Evolutionary conservation across 2,888 invertebrate genomes (phyloP), one percentile per base, ranked within the genome.

Genomic region (Ichneumon xanthorius): DNA sequence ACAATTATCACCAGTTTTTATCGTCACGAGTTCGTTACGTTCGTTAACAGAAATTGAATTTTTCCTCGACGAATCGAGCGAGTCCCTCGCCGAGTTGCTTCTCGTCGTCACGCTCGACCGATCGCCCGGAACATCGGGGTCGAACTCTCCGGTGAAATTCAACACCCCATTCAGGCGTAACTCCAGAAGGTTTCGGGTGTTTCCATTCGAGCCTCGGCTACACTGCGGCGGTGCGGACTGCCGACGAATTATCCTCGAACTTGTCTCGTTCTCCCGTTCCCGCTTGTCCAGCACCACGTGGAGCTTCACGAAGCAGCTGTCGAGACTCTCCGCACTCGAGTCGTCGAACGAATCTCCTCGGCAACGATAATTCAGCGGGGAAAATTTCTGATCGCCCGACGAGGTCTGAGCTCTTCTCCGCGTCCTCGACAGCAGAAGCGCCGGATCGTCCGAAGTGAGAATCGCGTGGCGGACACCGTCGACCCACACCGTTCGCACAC

Each of bases 391-490:
- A 40, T 89, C 89, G 6, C 85, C 71, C 1, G 84, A 55, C 0
- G 91, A 89, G 3, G 89, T 88, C 73, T 90, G 88, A 2, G 92
- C 87, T 61, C 91, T 87, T 80, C 86, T 87, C 45, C 86, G 88
- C 48, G 81, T 78, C 77, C 88, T 89, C 0, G 88, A 68, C 82
- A 92, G 90, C 7, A 91, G 87, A 1, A 94, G 87, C 22, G 82
- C 82, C 7, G 95, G 96, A 92, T 96, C 96, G 94, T 96, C 96
- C 83, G 95, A 94, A 6, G 96, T 95, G 73, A 97, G 94, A 70
- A 97, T 95, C 22, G 96, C 96, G 94, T 96, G 96, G 87, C 97
- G 95, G 89, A 96, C 95, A 26, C 96, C 96, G 91, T 96, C 96
- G 82, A 96, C 95, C 97, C 97, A 97, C 76, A 95, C 94, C 0